phyloP scores from a whole-genome alignment of 2,888 invertebrate genomes.

The Trisateles emortualis region DNA sequence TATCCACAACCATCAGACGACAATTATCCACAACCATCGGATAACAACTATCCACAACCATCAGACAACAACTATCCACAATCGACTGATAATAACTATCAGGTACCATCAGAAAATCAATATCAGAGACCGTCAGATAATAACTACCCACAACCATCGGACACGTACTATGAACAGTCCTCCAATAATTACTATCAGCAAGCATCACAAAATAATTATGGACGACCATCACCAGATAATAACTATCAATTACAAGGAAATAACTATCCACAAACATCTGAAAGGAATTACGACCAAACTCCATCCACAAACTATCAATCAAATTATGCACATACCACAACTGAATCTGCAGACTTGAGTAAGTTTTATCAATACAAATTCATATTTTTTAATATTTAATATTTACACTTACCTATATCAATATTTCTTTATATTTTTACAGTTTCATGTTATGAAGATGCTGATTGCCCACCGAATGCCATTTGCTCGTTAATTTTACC shows the following conservation, averaged over 20 bases:
- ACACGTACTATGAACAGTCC: too few species aligned
- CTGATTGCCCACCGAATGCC: constrained; percentile 94
- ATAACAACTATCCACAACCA: constrained; percentile 2
- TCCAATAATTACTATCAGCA: constrained; percentile 26
- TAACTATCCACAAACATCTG: constrained; percentile 12
- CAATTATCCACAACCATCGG: not conserved
- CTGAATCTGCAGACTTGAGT: constrained; percentile 53
- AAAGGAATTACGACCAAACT: constrained; percentile 23
- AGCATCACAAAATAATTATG: constrained; percentile 30
- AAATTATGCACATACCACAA: constrained; percentile 2
- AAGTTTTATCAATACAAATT: constrained; percentile 42
- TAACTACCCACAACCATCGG: constrained; percentile 17
- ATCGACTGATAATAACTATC: constrained; percentile 10
- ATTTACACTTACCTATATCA: not conserved
- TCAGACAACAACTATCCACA: constrained; percentile 12
- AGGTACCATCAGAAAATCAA: constrained; percentile 1
- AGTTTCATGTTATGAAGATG: constrained; percentile 91
- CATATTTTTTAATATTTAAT: not conserved
- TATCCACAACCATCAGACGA: constrained; percentile 11
- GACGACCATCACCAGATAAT: constrained; percentile 6
- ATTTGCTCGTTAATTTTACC: constrained; percentile 88
- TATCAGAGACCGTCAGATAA: constrained; percentile 7
- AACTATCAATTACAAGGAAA: not conserved
- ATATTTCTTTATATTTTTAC: constrained; percentile 54
- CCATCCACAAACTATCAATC: constrained; percentile 10